Percentiles rank a stretch among this genome's conserved stretches.
These are phyloP conservation scores for Odocoileus virginianus DNA, from an alignment of 2,113 vertebrate genomes.

Conservation along the genomic window DNA sequence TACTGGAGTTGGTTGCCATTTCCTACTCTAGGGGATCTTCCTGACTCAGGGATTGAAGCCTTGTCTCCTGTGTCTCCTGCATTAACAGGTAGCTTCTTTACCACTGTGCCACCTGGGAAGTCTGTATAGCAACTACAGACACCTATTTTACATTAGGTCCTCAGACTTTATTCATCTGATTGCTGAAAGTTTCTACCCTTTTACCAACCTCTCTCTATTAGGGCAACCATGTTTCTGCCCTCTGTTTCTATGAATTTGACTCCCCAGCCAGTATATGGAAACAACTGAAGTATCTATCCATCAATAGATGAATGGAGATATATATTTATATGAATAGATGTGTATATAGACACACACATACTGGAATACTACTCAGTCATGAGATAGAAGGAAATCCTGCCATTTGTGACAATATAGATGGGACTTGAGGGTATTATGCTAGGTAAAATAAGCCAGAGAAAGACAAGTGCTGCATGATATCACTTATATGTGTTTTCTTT, in stretches of 20 bases:
- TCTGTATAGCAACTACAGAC: neutral
- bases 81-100: neutral
- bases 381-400: neutral
- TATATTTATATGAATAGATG: neutral
- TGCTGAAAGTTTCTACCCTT: neutral
- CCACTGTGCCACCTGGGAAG: neutral
- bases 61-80: neutral
- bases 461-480: neutral
- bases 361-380: neutral
- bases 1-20: neutral
- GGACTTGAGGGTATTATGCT: neutral
- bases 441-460: neutral
- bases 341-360: neutral
- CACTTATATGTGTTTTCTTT: neutral
- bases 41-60: neutral
- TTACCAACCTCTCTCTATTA: neutral
- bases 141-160: neutral
- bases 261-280: neutral
- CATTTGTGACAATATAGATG: neutral
- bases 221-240: neutral
- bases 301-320: neutral
- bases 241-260: neutral
- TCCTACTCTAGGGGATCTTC: neutral
- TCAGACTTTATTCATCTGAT: neutral
- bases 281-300: neutral